Evolutionary conservation across 35 echinoderm and acorn worm species (phyloP).

Genomic region (Acanthaster planci): DNA sequence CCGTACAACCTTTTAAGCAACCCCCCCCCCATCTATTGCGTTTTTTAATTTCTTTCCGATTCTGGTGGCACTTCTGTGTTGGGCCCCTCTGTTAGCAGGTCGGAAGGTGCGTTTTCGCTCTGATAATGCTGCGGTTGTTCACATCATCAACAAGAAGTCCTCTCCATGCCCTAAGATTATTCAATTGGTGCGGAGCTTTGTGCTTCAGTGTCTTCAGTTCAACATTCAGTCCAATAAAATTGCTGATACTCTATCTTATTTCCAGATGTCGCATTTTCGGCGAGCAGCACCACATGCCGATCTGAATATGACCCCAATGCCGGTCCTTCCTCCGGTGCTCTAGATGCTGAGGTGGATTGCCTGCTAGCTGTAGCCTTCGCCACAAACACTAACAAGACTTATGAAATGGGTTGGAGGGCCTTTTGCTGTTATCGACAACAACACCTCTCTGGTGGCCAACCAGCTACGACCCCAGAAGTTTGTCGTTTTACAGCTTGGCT

Average conservation of each 20-base stretch:
- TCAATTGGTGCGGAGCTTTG: not conserved
- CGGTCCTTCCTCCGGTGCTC: not conserved
- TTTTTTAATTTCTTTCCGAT: conserved; percentile 36
- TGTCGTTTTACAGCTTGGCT: conserved; percentile 37
- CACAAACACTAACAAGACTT: conserved; percentile 5
- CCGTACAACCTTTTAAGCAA: not conserved
- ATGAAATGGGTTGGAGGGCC: not conserved
- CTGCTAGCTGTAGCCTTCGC: not conserved
- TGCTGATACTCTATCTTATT: conserved; percentile 35
- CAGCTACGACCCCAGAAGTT: not conserved
- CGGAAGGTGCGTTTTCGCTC: not conserved
- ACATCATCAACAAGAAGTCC: conserved; percentile 17
- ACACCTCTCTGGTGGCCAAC: not conserved
- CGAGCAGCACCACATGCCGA: not conserved
- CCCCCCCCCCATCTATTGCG: conserved; percentile 23
- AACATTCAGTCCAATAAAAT: conserved; percentile 41
- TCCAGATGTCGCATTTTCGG: conserved; percentile 20
- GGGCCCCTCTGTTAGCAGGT: conserved; percentile 20
- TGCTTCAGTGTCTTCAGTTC: not conserved
- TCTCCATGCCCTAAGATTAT: conserved; percentile 39
- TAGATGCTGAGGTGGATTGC: not conserved
- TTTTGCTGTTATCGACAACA: not conserved
- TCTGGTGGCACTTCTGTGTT: conserved; percentile 2
- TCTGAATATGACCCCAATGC: not conserved
- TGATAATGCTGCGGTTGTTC: conserved; percentile 19